Base-by-base conservation (phyloP, 2,888 invertebrate species). In the Hipparchia sbordonii region DNA sequence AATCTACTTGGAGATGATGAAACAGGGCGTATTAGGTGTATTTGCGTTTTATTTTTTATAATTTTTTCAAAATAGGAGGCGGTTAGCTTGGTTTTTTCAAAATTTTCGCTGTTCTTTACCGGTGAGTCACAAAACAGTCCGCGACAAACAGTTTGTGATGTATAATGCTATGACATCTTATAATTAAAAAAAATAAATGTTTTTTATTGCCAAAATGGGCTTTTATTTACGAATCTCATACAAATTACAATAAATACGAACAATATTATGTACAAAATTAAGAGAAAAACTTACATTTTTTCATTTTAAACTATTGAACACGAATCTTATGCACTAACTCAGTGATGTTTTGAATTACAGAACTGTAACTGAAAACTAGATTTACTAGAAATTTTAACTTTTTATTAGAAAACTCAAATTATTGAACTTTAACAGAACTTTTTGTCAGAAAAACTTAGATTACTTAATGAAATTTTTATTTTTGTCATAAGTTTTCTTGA, bases 161-260 rank as follows among this genome's bases (percentile, higher is more conserved):
- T 82, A 85, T 82, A 62, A 81, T 76, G 82, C 79, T 77, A 77
- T 10, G 9, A 39, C 33, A 39, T 33, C 59, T 12, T 60, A 12
- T 39, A 81, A 82, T 51, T 45, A 12, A 45, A 81, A 84, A 76
- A 85, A 90, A 89, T 89, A 91, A 90, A 92, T 85, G 89, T 90
- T 92, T 92, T 91, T 89, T 90, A 92, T 92, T 91, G 91, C 89
- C 90, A 88, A 81, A 87, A 77, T 83, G 77, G 86, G 83, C 82
- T 90, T 91, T 92, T 89, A 89, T 89, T 91, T 84, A 79, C 82
- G 86, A 87, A 86, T 84, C 82, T 79, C 82, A 85, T 90, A 88
- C 65, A 65, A 51, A 65, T 65, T 65, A 65, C 81, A 90, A 90
- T 90, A 90, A 89, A 90, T 91, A 90, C 79, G 82, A 85, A 84